Conservation (phyloP, 2,797 vertebrate genomes). For the Halcyon leucocephala region DNA sequence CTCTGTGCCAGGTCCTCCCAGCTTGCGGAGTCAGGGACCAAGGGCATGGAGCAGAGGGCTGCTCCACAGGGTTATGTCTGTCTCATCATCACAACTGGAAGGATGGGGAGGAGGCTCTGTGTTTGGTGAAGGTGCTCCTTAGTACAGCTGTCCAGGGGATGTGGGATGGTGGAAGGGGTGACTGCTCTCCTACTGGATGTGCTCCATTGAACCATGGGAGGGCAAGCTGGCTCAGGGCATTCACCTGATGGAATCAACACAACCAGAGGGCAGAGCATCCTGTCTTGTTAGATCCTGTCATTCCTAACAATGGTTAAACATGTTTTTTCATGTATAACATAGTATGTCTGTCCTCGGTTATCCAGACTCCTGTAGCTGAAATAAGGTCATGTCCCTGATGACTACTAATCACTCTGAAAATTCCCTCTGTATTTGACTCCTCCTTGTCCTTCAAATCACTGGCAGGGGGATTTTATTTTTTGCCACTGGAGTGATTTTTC, state of each 20-base stretch:
- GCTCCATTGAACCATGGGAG: not conserved
- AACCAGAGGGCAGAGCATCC: not conserved
- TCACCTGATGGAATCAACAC: not conserved
- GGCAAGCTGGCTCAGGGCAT: not conserved
- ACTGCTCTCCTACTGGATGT: not conserved
- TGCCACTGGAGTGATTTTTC: not conserved
- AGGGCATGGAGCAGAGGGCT: not conserved
- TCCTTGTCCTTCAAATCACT: not conserved
- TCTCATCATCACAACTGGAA: not conserved
- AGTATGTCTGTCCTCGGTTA: not conserved
- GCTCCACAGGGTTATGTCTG: not conserved
- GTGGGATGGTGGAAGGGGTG: not conserved
- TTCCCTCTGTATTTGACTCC: not conserved
- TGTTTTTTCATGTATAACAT: not conserved
- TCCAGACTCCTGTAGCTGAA: not conserved
- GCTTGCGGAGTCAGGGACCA: not conserved
- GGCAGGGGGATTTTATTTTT: not conserved
- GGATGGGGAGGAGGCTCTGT: not conserved
- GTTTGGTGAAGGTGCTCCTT: not conserved
- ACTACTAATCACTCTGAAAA: not conserved
- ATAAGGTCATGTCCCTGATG: not conserved
- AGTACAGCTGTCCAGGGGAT: not conserved
- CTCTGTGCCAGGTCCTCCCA: not conserved
- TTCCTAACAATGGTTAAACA: not conserved
- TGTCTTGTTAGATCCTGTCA: conserved; percentile 1